Base-by-base conservation (phyloP, 2,113 vertebrate species). In the Thalassoma bifasciatum region DNA sequence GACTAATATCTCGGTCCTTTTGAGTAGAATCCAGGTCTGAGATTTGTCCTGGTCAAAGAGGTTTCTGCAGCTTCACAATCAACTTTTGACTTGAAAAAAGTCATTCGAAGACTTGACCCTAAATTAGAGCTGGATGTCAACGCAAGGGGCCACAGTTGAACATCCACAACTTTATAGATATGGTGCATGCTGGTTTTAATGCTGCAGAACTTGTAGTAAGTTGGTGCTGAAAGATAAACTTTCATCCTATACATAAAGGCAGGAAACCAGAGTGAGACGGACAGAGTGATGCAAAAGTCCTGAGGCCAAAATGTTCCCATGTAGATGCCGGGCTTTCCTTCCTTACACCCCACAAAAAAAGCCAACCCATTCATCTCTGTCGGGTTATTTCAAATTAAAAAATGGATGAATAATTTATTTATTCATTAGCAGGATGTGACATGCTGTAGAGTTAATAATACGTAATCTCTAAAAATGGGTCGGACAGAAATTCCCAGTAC, bases 401-500 rank as follows among this genome's bases (percentile, higher is more conserved):
- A 74, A 79, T 8, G 13, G 63, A 90, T 91, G 79, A 93, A 93
- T 92, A 91, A 93, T 93, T 90, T 57, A 93, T 93, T 82, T 54
- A 69, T 86, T 91, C 92, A 94, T 94, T 92, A 93, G 72, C 85
- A 50, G 77, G 67, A 79, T 70, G 77, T 83, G 85, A 89, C 88
- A 84, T 82, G 75, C 69, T 70, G 79, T 86, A 60, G 67, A 88
- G 85, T 89, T 90, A 90, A 92, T 92, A 88, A 88, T 85, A 85
- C 40, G 58, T 75, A 74, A 74, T 91, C 65, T 86, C 89, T 91
- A 92, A 91, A 94, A 91, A 90, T 91, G 88, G 90, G 72, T 75
- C 66, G 70, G 69, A 87, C 53, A 83, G 81, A 83, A 61, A 66
- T 84, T 83, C 88, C 82, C 40, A 30, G 73, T 40, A 23, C 24